Evolutionary conservation across 2,888 invertebrate species (phyloP).

Genomic region (Saturnia japonica): DNA sequence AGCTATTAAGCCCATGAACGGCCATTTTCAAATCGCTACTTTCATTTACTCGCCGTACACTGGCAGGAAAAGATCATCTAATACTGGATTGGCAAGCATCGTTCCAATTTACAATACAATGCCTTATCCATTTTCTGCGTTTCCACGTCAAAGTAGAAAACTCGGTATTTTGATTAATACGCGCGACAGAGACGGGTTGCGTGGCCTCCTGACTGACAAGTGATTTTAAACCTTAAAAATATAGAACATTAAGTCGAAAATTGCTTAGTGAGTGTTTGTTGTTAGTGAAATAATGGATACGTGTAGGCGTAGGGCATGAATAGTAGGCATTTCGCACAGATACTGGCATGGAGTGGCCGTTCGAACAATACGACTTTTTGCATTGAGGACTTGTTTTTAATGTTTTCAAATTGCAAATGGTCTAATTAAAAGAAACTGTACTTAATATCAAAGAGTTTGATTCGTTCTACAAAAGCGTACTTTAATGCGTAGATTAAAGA

Average conservation of each 20-base stretch:
- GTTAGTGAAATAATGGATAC: constrained; percentile 74
- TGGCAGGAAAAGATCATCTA: constrained; percentile 47
- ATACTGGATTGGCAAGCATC: constrained; percentile 65
- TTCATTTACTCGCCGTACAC: not conserved
- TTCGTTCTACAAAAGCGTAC: too few relatives aligned
- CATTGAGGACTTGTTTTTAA: constrained; percentile 16
- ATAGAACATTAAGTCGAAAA: constrained; percentile 54
- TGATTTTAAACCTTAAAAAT: constrained; percentile 51
- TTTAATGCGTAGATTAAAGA: too few relatives aligned
- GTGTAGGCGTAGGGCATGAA: constrained; percentile 80
- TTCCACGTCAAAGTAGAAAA: constrained; percentile 80
- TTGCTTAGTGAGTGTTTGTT: constrained; percentile 46
- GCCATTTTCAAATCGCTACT: constrained; percentile 15
- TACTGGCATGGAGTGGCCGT: constrained; percentile 64
- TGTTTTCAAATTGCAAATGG: not conserved
- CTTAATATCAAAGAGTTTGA: not conserved
- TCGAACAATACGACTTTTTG: not conserved
- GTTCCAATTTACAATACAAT: constrained; percentile 82
- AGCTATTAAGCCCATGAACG: constrained; percentile 10
- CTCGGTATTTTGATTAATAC: constrained; percentile 80
- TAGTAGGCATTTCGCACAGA: constrained; percentile 78
- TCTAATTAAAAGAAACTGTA: not conserved
- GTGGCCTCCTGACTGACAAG: constrained; percentile 37
- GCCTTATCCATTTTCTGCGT: constrained; percentile 80
- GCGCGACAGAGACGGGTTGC: constrained; percentile 78